Percentiles rank a stretch among this genome's conserved stretches.
phyloP scores from a whole-genome alignment of 2,797 vertebrate genomes.

The Clarias platycephalus region DNA sequence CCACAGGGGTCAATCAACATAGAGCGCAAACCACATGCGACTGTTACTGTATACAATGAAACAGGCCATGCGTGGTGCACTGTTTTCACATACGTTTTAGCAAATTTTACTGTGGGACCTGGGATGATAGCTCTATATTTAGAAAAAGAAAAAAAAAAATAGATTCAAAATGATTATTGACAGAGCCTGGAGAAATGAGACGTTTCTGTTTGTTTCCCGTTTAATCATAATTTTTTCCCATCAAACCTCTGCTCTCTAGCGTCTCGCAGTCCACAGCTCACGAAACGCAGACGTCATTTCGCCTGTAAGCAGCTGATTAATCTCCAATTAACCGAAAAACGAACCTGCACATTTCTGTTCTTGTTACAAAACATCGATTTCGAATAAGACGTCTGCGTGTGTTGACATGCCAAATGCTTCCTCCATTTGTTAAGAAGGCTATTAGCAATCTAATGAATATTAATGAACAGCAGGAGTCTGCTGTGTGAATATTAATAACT shows the following conservation, averaged over 20 bases:
- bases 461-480: neutral
- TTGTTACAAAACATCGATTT: conserved; percentile 8
- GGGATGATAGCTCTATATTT: neutral
- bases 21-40: neutral
- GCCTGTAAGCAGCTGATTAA: neutral
- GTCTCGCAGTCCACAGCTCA: neutral
- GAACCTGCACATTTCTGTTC: neutral
- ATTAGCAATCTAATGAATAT: conserved; percentile 17
- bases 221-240: neutral
- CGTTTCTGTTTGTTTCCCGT: neutral
- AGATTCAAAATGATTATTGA: neutral
- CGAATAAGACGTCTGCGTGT: neutral
- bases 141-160: neutral
- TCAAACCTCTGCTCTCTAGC: neutral
- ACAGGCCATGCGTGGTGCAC: neutral
- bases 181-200: neutral
- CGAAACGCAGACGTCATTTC: neutral
- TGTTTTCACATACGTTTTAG: neutral
- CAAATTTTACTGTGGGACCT: neutral
- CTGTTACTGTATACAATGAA: neutral
- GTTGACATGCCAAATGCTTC: neutral
- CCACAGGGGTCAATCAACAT: neutral
- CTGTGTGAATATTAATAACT: conserved; percentile 27
- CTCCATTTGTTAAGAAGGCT: neutral
- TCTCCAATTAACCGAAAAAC: neutral